These are phyloP conservation scores for Drosophila mimica DNA, from an alignment of 2,888 invertebrate species.

Conservation along the genomic window DNA sequence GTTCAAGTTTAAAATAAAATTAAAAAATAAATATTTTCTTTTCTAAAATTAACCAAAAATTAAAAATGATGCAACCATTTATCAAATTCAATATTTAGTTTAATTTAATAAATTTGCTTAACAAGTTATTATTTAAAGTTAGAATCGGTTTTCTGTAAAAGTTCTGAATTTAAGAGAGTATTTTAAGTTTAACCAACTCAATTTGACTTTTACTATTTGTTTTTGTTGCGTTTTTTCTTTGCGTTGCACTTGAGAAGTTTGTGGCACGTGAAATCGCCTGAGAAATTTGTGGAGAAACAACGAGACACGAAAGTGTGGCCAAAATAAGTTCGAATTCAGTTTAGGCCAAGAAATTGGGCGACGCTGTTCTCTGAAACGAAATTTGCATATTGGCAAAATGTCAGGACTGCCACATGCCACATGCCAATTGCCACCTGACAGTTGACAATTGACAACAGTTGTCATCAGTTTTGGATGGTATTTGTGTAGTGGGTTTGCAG, in stretches of 20 bases:
- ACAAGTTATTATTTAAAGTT: not conserved
- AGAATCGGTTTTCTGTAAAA: not conserved
- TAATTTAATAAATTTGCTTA: not conserved
- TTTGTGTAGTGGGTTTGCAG: not conserved
- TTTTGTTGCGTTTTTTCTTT: conserved; percentile 75
- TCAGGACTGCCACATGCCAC: conserved; percentile 29
- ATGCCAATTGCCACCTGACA: conserved; percentile 8
- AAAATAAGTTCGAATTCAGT: conserved; percentile 62
- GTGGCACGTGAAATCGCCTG: conserved; percentile 84
- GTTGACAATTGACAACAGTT: conserved; percentile 34
- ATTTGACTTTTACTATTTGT: conserved; percentile 26
- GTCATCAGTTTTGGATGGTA: conserved; percentile 19
- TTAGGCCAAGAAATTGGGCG: conserved; percentile 41
- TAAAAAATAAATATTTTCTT: not conserved
- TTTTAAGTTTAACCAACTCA: not conserved
- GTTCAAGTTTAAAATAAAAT: not conserved
- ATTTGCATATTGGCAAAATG: conserved; percentile 75
- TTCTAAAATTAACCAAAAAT: not conserved
- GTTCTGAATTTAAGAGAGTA: not conserved
- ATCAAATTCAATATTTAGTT: not conserved
- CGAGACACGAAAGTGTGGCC: conserved; percentile 28
- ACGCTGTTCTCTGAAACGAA: conserved; percentile 33
- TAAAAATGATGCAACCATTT: too few relatives aligned
- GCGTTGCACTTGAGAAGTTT: conserved; percentile 84
- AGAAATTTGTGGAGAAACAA: conserved; percentile 78